Conservation (phyloP, 53 echinoderm and acorn worm species). For the Mesocentrotus franciscanus region DNA sequence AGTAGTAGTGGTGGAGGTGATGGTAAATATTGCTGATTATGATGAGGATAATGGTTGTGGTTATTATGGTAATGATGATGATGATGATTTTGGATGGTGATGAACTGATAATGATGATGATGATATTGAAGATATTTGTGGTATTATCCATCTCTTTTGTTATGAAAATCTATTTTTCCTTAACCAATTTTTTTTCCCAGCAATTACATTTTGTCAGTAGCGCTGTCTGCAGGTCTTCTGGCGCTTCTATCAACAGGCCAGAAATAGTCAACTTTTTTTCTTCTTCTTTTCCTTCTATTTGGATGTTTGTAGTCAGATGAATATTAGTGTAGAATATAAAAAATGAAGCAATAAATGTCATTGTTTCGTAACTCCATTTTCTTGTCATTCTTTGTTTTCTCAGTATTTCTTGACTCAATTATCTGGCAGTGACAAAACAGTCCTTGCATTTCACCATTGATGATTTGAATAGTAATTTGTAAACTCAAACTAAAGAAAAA, state of each 20-base stretch:
- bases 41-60: neutral
- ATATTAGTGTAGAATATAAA: conserved; percentile 31
- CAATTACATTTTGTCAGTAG: conserved; percentile 89
- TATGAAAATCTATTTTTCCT: conserved; percentile 24
- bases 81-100: neutral
- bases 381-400: neutral
- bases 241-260: conserved; percentile 97
- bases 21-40: neutral
- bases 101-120: neutral
- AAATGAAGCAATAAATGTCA: neutral
- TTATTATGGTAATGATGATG: neutral
- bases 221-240: conserved; percentile 88
- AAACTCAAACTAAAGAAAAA: neutral
- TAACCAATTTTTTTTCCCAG: conserved; percentile 70
- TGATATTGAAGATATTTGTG: neutral
- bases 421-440: neutral
- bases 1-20: too few relatives aligned
- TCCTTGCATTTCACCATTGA: neutral
- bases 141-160: neutral
- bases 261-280: conserved; percentile 66
- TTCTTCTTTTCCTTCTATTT: neutral
- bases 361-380: neutral
- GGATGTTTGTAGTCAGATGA: conserved; percentile 16
- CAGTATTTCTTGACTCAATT: neutral
- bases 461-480: neutral